Conservation (phyloP, 1,140 invertebrate genomes). For the Drosophila guanche region DNA sequence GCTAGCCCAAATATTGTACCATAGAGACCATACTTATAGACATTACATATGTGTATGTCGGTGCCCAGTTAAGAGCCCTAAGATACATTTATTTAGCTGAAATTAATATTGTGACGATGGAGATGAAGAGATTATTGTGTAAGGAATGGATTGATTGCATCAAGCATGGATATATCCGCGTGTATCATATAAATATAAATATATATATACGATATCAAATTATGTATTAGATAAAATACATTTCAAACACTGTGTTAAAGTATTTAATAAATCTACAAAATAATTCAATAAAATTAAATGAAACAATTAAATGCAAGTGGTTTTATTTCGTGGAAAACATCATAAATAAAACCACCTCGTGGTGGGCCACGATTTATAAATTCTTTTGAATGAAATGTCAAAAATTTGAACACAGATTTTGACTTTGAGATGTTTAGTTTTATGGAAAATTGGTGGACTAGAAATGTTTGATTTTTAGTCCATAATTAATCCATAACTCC, state of each 20-base stretch:
- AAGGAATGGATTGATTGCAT: conserved; percentile 33
- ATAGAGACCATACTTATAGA: conserved; percentile 41
- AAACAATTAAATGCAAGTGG: conserved; percentile 12
- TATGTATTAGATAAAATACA: conserved; percentile 75
- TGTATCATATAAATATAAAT: conserved; percentile 46
- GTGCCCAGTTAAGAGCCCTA: conserved; percentile 62
- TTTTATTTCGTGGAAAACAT: background rate
- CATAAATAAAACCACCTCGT: too few relatives aligned
- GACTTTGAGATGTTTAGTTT: too few relatives aligned
- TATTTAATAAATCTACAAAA: conserved; percentile 76
- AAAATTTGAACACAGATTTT: too few relatives aligned
- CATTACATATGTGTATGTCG: conserved; percentile 10
- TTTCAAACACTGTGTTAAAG: conserved; percentile 82
- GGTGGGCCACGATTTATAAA: too few relatives aligned
- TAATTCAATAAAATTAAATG: conserved; percentile 62
- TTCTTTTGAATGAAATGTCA: too few relatives aligned
- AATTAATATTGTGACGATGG: conserved; percentile 50
- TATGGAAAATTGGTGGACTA: too few relatives aligned
- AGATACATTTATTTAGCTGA: conserved; percentile 69
- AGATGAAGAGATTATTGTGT: conserved; percentile 65
- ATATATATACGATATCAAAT: conserved; percentile 66
- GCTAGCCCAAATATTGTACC: conserved; percentile 70
- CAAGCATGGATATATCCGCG: conserved; percentile 46
- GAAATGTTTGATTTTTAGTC: too few relatives aligned
- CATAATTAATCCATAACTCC: too few relatives aligned